Conservation (phyloP, 2,888 invertebrate genomes). For the Spicauda simplicius region DNA sequence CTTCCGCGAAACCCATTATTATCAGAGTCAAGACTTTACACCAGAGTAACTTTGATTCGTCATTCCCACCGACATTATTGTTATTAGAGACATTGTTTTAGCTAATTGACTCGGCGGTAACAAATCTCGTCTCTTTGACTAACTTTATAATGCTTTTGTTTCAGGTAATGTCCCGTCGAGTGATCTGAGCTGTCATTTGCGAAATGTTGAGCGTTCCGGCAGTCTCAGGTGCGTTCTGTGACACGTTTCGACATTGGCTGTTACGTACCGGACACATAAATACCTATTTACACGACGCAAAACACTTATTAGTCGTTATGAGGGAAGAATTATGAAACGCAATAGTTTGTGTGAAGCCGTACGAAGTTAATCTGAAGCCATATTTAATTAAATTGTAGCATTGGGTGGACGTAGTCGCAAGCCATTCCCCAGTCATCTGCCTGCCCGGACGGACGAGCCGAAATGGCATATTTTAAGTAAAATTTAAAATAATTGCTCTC, state of each 20-base stretch:
- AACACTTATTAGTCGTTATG: constrained; percentile 26
- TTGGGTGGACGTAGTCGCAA: constrained; percentile 61
- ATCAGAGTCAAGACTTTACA: constrained; percentile 80
- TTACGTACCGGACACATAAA: constrained; percentile 14
- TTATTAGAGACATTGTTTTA: constrained; percentile 77
- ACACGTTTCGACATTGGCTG: constrained; percentile 30
- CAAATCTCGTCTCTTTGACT: constrained; percentile 68
- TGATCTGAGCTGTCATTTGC: constrained; percentile 38
- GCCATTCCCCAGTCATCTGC: constrained; percentile 66
- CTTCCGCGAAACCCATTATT: constrained; percentile 78
- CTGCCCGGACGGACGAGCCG: constrained; percentile 59
- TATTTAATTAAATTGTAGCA: constrained; percentile 83
- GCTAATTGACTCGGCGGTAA: constrained; percentile 72
- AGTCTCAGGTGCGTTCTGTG: constrained; percentile 43
- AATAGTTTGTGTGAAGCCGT: constrained; percentile 79
- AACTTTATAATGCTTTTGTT: constrained; percentile 76
- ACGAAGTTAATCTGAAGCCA: constrained; percentile 81
- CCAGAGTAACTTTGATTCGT: constrained; percentile 80
- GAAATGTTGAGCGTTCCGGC: constrained; percentile 19
- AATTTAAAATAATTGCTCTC: constrained; percentile 44
- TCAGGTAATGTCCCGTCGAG: constrained; percentile 57
- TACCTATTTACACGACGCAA: constrained; percentile 10
- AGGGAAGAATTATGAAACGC: constrained; percentile 73
- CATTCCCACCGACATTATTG: constrained; percentile 76
- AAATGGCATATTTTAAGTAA: constrained; percentile 43